These are phyloP conservation scores for Cathartes aura DNA, from an alignment of 2,113 vertebrate genomes.

Conservation along the genomic window DNA sequence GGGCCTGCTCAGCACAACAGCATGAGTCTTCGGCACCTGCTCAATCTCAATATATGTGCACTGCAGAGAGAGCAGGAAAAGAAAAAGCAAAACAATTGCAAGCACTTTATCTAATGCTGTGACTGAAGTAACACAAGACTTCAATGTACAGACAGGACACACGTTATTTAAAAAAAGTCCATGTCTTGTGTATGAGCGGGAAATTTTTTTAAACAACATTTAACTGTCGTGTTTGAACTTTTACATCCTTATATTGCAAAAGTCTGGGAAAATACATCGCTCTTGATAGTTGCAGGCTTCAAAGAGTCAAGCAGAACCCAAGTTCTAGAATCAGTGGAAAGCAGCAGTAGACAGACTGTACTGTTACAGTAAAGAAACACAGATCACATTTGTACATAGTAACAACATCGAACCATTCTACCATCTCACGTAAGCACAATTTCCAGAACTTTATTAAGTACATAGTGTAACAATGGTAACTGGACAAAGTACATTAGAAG, in stretches of 20 bases:
- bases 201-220: neutral
- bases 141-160: neutral
- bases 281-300: neutral
- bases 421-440: neutral
- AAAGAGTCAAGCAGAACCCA: neutral
- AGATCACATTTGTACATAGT: neutral
- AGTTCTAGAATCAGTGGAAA: neutral
- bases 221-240: neutral
- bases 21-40: constrained; percentile 78
- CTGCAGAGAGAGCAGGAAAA: constrained; percentile 52
- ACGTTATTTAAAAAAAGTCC: fast-evolving
- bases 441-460: neutral
- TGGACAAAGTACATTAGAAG: neutral
- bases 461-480: neutral
- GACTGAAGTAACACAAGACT: neutral
- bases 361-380: neutral
- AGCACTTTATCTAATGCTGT: neutral
- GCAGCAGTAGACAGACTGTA: neutral
- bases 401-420: neutral
- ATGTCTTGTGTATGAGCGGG: neutral
- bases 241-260: neutral
- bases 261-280: neutral
- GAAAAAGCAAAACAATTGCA: neutral
- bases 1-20: constrained; percentile 80
- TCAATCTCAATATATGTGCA: constrained; percentile 82